Conservation (phyloP, 2,888 invertebrate species). For the Drosophila colorata region DNA sequence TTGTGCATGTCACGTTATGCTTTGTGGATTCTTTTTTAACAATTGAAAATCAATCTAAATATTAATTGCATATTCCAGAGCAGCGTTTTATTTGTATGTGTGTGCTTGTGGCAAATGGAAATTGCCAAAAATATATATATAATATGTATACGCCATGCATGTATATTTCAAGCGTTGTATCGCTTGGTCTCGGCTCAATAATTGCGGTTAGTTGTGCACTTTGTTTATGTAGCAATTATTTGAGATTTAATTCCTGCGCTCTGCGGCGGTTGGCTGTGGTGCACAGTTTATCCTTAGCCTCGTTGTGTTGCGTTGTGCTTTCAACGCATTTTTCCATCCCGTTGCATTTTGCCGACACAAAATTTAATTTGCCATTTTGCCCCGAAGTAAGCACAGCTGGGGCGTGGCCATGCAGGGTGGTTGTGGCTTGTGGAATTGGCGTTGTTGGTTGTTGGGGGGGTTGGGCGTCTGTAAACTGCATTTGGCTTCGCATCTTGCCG, state of each 20-base stretch:
- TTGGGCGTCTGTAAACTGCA: conserved; percentile 51
- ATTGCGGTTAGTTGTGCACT: conserved; percentile 53
- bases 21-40: conserved; percentile 51
- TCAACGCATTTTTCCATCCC: conserved; percentile 68
- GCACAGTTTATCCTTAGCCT: conserved; percentile 26
- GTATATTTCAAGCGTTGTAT: background rate
- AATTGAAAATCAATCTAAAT: conserved; percentile 79
- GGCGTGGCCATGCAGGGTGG: conserved; percentile 35
- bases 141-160: too few species aligned
- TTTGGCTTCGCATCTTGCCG: conserved; percentile 59
- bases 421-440: conserved; percentile 2
- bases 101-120: conserved; percentile 22
- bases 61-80: conserved; percentile 74
- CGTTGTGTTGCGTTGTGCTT: conserved; percentile 32
- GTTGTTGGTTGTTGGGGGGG: background rate
- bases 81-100: conserved; percentile 4
- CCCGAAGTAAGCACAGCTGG: conserved; percentile 56
- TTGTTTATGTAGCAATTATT: conserved; percentile 61
- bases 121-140: conserved; percentile 22
- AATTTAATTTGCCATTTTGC: conserved; percentile 76
- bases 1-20: conserved; percentile 42
- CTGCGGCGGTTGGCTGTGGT: conserved; percentile 28
- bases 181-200: conserved; percentile 34
- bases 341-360: conserved; percentile 69
- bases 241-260: conserved; percentile 62